Percentiles rank a stretch among this genome's conserved stretches.
Conservation (phyloP, 2,797 vertebrate genomes). For the Cacajao melanocephalus region DNA sequence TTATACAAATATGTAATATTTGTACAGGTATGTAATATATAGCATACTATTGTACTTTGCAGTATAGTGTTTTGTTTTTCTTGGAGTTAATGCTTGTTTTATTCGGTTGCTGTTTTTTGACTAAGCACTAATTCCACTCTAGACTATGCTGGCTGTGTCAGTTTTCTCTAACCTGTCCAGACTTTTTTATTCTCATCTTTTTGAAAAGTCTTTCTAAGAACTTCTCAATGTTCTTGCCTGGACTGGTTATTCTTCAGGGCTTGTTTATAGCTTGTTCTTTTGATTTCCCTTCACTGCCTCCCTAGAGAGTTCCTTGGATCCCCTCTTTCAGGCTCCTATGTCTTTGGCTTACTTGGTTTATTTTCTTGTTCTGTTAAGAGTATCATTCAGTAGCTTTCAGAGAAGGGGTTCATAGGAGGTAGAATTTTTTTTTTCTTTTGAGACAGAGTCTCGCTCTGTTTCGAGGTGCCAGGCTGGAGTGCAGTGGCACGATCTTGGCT, state of each 20-base stretch:
- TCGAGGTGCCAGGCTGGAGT: too few relatives aligned
- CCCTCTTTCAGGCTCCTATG: background rate
- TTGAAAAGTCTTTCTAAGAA: background rate
- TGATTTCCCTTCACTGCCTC: background rate
- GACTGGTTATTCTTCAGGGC: background rate
- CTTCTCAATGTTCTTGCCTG: background rate
- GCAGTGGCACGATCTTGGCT: too few relatives aligned
- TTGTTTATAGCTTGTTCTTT: background rate
- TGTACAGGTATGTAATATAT: background rate
- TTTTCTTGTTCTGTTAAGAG: background rate
- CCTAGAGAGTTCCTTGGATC: background rate
- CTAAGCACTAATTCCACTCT: background rate
- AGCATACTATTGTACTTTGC: background rate
- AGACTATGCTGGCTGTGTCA: background rate
- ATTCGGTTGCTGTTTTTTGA: background rate
- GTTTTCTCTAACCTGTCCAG: background rate
- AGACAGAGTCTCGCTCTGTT: too few relatives aligned
- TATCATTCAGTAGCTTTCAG: background rate
- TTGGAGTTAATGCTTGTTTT: slow-evolving; percentile 30
- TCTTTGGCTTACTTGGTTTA: background rate
- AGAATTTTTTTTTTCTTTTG: background rate
- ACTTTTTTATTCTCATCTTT: background rate
- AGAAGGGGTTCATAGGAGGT: background rate
- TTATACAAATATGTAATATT: background rate
- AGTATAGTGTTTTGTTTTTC: background rate